Evolutionary conservation across 2,113 vertebrate genomes (phyloP), one percentile per base, ranked within the genome.

Genomic region (Irena cyanogastra): DNA sequence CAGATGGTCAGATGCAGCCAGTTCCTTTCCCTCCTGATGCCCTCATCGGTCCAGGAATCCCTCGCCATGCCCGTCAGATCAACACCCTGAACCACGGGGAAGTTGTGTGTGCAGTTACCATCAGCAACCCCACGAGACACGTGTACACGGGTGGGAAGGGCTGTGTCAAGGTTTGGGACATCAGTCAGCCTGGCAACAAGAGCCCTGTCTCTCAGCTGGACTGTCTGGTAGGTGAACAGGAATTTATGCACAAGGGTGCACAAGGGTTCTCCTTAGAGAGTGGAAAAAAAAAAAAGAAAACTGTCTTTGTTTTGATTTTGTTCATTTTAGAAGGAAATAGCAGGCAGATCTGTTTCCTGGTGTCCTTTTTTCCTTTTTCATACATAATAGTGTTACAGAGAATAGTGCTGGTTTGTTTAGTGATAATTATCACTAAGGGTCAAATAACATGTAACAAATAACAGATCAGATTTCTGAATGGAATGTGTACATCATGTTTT

Each of bases 181-280:
- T 98, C 94, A 98, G 98, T 52, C 98, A 98, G 4, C 98, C 98
- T 13, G 98, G 98, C 76, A 98, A 98, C 91, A 98, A 98, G 95
- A 98, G 98, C 72, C 98, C 98, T 3, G 98, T 98, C n/a, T 98
- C 98, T 65, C 98, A 98, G 90, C 97, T 98, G 28, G 98, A 98
- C 95, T 98, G 98, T 75, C 96, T 98, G 98, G 98, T 98, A 94
- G 95, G 98, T 96, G 53, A 77, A 70, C 9, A 39, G 81, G 82
- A 94, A 83, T 87, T 76, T 59, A 63, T 41, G 41, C 61, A 66
- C 35, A 21, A 82, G n/a, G n/a, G n/a, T n/a, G n/a, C n/a, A n/a
- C n/a, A n/a, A n/a, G n/a, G n/a, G n/a, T n/a, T n/a, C n/a, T n/a
- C n/a, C n/a, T n/a, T n/a, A n/a, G n/a, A n/a, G n/a, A n/a, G n/a